Evolutionary conservation across 2,113 vertebrate genomes (phyloP), one percentile per base, ranked within the genome.

Genomic region (Petaurus breviceps): DNA sequence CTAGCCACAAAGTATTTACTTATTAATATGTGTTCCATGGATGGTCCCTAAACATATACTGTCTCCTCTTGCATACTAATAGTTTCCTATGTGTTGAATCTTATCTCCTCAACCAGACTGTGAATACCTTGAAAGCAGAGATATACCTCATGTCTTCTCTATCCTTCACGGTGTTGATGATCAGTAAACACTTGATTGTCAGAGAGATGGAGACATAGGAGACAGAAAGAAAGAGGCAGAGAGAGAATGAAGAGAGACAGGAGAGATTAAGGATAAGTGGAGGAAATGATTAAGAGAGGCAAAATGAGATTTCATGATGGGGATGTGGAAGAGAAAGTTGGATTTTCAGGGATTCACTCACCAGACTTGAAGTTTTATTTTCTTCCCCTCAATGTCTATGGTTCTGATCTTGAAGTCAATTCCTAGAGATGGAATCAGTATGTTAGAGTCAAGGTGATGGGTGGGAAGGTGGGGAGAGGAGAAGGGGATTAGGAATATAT

Each of bases 401-500:
- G 99, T 99, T 94, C 99, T 99, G 91, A 99, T 99, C 98, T 99
- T 99, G 97, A 99, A 99, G 97, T 99, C 99, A 0, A 99, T 99
- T 90, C 99, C 99, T 99, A 96, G 92, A 91, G 25, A 61, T n/a
- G 84, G 28, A 28, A 95, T 50, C 50, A 2, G 84, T 2, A 37
- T 51, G 50, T 0, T 91, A 77, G 92, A 43, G n/a, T 10, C 6
- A 24, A 57, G 89, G 49, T n/a, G 46, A 47, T 51, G 10, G 19
- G n/a, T 14, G 10, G 54, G 77, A 94, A n/a, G n/a, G 91, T 10
- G 37, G 28, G 55, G 52, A 55, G 49, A 0, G 3, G 25, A 37
- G 53, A 31, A 55, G 61, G 23, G 84, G 8, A 31, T 92, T 91
- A 57, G 55, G n/a, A 9, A 46, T 51, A 26, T 92, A n/a, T 50